Evolutionary conservation across 2,888 invertebrate species (phyloP).

Genomic region (Cartodere bifasciata): DNA sequence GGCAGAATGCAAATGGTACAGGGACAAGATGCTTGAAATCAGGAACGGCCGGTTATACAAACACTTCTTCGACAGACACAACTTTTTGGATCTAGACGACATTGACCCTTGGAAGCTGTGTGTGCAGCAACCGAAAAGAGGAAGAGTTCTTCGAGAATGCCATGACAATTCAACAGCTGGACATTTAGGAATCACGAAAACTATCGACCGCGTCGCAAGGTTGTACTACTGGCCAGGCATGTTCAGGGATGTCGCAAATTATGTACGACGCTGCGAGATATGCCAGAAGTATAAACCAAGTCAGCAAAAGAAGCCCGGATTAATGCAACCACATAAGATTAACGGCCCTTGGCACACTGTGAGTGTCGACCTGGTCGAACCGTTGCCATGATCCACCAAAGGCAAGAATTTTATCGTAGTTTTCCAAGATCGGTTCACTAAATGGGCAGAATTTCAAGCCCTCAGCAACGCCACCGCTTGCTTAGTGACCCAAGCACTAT

Average conservation of each 20-base stretch:
- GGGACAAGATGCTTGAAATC: too few relatives aligned
- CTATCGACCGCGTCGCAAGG: constrained; percentile 8
- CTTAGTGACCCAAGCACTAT: too few relatives aligned
- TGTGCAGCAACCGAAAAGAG: too few relatives aligned
- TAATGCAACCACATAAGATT: too few relatives aligned
- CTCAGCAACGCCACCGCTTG: background rate
- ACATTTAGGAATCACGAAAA: constrained; percentile 13
- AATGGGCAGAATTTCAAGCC: too few relatives aligned
- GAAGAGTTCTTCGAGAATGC: too few relatives aligned
- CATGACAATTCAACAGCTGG: too few relatives aligned
- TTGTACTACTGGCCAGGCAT: constrained; percentile 14
- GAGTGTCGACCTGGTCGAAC: constrained; percentile 15
- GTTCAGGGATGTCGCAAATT: constrained; percentile 6
- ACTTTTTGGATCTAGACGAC: too few relatives aligned
- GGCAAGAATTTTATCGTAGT: background rate
- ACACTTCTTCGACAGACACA: too few relatives aligned
- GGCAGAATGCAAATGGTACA: too few relatives aligned
- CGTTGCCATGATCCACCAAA: constrained; percentile 12
- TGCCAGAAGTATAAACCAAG: constrained; percentile 5
- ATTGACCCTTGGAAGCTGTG: too few relatives aligned
- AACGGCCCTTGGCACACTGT: constrained; percentile 14
- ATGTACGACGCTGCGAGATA: constrained; percentile 4
- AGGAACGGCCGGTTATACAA: too few relatives aligned
- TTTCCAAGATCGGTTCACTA: constrained; percentile 1
- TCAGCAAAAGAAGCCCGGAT: constrained; percentile 2